Evolutionary conservation across 2,797 vertebrate genomes (phyloP).

Genomic region (Staurois parvus): DNA sequence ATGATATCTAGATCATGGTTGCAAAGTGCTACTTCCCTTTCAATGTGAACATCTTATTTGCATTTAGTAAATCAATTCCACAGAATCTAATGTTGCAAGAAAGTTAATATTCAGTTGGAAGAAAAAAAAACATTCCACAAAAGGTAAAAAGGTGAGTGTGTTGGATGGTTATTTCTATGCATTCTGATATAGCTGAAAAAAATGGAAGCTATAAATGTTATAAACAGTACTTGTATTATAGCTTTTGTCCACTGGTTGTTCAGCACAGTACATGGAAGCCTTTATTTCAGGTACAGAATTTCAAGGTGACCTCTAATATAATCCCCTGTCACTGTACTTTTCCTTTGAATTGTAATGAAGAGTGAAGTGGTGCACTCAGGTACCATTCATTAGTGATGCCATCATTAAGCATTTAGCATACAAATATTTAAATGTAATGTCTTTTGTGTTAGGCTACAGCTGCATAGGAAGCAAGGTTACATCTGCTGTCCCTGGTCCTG

Average conservation of each 20-base stretch:
- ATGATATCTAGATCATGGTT: too few species aligned
- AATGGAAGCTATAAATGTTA: background rate
- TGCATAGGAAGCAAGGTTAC: background rate
- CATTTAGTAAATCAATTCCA: too few species aligned
- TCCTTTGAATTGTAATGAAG: background rate
- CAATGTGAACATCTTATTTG: too few species aligned
- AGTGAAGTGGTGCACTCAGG: background rate
- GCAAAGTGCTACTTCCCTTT: too few species aligned
- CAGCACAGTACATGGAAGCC: background rate
- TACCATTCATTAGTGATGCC: background rate
- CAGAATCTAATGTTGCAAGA: too few species aligned
- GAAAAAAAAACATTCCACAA: background rate
- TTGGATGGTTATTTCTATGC: background rate
- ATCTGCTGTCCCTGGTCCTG: slow-evolving; percentile 31
- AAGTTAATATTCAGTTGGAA: background rate
- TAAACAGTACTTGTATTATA: background rate
- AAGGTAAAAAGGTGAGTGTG: background rate
- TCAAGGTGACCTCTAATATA: background rate
- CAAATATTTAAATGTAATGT: background rate
- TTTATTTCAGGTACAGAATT: background rate
- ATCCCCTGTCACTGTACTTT: background rate
- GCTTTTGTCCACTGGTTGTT: background rate
- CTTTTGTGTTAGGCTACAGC: background rate
- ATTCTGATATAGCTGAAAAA: background rate
- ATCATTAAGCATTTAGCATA: background rate